A percentile compares a stretch with the other conserved stretches of the same genome.
These are phyloP conservation scores for Planiliza haematocheilus DNA, from an alignment of 2,113 vertebrate genomes.

Conservation along the genomic window DNA sequence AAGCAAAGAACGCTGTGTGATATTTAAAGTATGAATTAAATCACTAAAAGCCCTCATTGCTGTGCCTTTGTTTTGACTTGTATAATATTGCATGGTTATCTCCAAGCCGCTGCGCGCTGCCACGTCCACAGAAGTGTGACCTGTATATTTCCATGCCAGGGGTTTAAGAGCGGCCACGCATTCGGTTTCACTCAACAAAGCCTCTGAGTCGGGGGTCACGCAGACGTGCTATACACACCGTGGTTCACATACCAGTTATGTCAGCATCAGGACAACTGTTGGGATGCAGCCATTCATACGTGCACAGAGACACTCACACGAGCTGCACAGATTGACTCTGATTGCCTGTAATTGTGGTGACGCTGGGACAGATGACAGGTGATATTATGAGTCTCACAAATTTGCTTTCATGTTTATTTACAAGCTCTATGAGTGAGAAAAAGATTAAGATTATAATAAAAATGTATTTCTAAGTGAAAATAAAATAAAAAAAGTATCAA, in stretches of 20 bases:
- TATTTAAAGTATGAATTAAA: constrained; percentile 17
- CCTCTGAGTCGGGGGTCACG: constrained; percentile 23
- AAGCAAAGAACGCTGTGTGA: not conserved
- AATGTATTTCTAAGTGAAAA: too few species aligned
- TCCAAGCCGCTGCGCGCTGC: not conserved
- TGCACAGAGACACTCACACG: constrained; percentile 7
- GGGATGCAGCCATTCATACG: not conserved
- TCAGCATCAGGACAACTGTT: constrained; percentile 45
- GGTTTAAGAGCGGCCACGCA: constrained; percentile 19
- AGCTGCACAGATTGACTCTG: not conserved
- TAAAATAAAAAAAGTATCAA: too few species aligned
- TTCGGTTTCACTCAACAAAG: constrained; percentile 40
- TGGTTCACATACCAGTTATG: constrained; percentile 33
- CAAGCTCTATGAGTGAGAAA: too few species aligned
- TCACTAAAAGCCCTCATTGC: too few species aligned
- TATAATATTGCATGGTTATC: constrained; percentile 18
- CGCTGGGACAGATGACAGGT: too few species aligned
- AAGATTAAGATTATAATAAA: too few species aligned
- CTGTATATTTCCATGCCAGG: constrained; percentile 21
- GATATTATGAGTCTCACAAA: too few species aligned
- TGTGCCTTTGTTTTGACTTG: not conserved
- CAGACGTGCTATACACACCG: constrained; percentile 8
- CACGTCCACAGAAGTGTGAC: constrained; percentile 15
- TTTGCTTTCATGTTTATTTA: too few species aligned
- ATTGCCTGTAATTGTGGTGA: too few species aligned